Base-by-base conservation (phyloP, 2,113 vertebrate species). In the Falco punctatus region DNA sequence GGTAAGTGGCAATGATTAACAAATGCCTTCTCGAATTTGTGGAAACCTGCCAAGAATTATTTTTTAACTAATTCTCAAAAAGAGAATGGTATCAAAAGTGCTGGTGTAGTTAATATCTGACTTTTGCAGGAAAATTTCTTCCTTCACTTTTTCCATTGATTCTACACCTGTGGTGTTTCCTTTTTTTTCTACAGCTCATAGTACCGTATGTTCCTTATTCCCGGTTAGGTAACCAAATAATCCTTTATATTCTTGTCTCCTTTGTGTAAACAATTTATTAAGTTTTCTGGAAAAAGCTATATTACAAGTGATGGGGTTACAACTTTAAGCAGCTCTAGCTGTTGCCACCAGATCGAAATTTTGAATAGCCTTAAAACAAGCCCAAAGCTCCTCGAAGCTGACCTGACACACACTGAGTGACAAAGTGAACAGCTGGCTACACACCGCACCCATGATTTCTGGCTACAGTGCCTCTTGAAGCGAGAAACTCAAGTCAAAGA, bases 251-350 rank as follows among this genome's bases (percentile, higher is more conserved):
- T 78, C 65, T 86, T 44, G 22, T 49, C 79, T 96, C 85, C 18
- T 52, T 32, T 32, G 62, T 94, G 59, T 91, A 93, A 97, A 97
- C 85, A 90, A 96, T 95, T 95, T 70, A 92, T 83, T 93, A 96
- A 38, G 57, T 93, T 86, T 91, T 96, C 96, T 93, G 89, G 88
- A 81, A 97, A 71, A 74, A 55, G 77, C 70, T 94, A 52, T 26
- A 85, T 46, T 62, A 81, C 38, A 94, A 24, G 61, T 82, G 44
- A 61, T 59, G 52, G 89, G 65, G 73, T 6, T 72, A 79, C 52
- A 92, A 85, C n/a, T 96, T 70, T 8, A 70, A 58, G 92, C 78
- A 96, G 54, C 84, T 84, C 61, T 54, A 70, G 70, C 48, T 49
- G 88, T 33, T 70, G 84, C 66, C 92, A 52, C 11, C 30, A 78